Conservation (phyloP, 2,113 vertebrate species). For the Neofelis nebulosa region DNA sequence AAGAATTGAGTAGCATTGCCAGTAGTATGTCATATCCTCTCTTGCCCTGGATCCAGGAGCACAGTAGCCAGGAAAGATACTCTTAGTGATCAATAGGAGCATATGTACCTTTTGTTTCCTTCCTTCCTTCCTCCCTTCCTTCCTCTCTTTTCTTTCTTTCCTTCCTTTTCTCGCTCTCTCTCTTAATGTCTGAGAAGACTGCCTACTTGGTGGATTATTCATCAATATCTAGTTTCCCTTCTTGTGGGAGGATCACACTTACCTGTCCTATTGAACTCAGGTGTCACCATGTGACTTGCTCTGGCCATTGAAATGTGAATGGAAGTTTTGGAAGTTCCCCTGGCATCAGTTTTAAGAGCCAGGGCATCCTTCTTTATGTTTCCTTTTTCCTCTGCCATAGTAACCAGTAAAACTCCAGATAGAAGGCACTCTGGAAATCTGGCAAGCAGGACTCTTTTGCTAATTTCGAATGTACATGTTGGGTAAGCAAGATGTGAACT, state of each 20-base stretch:
- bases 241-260: background rate
- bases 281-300: background rate
- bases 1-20: background rate
- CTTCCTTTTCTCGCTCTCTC: background rate
- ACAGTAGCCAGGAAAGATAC: background rate
- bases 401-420: background rate
- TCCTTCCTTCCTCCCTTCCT: background rate
- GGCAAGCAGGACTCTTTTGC: background rate
- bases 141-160: background rate
- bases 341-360: background rate
- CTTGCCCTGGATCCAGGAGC: background rate
- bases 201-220: background rate
- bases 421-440: background rate
- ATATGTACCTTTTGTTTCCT: background rate
- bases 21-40: background rate
- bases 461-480: background rate
- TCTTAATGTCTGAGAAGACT: background rate
- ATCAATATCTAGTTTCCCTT: background rate
- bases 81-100: background rate
- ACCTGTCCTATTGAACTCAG: background rate
- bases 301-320: background rate
- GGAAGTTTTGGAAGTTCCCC: background rate
- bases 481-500: background rate
- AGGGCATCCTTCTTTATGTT: background rate
- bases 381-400: background rate